These are phyloP conservation scores for Leucosticte australis DNA, from an alignment of 2,113 vertebrate species.

Conservation along the genomic window DNA sequence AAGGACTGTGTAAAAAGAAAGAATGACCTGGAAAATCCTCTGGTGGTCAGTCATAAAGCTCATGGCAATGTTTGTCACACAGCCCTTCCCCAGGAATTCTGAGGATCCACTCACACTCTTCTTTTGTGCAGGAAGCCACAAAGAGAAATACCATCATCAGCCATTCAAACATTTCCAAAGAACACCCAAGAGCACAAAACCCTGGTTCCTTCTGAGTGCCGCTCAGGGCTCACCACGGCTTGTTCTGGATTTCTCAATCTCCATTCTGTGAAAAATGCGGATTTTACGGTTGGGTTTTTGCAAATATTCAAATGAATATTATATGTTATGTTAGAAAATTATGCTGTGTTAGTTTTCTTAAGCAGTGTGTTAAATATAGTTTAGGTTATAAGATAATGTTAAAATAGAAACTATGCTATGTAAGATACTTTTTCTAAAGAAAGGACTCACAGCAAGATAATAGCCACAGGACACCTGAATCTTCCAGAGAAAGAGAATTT, in stretches of 20 bases:
- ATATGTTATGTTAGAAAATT: no score
- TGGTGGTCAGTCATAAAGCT: slow-evolving; percentile 83
- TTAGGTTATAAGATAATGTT: no score
- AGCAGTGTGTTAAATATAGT: no score
- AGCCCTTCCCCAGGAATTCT: slow-evolving; percentile 83
- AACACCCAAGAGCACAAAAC: not conserved
- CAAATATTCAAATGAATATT: no score
- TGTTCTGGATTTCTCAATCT: not conserved
- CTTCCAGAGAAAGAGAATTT: no score
- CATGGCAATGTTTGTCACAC: slow-evolving; percentile 82
- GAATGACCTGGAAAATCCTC: slow-evolving; percentile 83
- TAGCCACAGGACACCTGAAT: no score
- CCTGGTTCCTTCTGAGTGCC: not conserved
- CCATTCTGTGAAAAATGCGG: not conserved
- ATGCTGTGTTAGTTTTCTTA: no score
- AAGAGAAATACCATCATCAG: not conserved
- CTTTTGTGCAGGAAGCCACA: slow-evolving; percentile 78
- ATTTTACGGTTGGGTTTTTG: no score
- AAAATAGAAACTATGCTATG: no score
- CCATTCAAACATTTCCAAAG: not conserved
- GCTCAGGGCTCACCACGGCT: not conserved
- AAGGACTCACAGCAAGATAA: no score
- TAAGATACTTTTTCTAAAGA: no score
- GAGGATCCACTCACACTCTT: slow-evolving; percentile 85
- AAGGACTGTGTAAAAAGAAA: slow-evolving; percentile 84